Base-by-base conservation (phyloP, 2,888 invertebrate species). In the Netelia inedita region DNA sequence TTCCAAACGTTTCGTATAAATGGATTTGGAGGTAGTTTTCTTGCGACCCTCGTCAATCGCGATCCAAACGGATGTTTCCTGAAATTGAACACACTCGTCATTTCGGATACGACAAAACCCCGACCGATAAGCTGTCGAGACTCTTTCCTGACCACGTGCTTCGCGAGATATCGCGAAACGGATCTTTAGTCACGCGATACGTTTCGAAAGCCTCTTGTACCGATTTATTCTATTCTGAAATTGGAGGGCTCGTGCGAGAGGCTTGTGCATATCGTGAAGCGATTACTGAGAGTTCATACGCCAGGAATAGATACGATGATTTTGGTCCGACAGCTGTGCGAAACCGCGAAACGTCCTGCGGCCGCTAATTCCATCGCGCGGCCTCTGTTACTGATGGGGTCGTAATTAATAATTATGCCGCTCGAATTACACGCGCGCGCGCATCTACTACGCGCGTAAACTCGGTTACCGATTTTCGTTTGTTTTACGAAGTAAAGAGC, bases 21-120 rank as follows among this genome's bases (percentile, higher is more conserved):
- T 35, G 43, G 41, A 23, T 59, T 35, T 35, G 46, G 46, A 55
- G 14, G 14, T 46, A 10, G 46, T 14, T 46, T 14, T 46, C 2
- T 46, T 11, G 46, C 10, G 46, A 72, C 68, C 50, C 61, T 78
- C 59, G 69, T 69, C 61, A 69, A 11, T 19, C 68, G 50, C 78
- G 69, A 78, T 75, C 19, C 8, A n/a, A 65, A 65, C 63, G 9
- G 53, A 21, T 66, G 21, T 43, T 55, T 41, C 14, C 10, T 19
- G 59, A 59, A 19, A 59, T 28, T 11, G 11, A 66, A 66, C 63
- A 66, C 43, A 55, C 73, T 57, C 23, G 73, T 73, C 75, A 66
- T 35, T 14, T 53, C 66, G 16, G 43, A n/a, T 11, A 10, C 16
- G 66, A n/a, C 41, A 53, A 66, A 43, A 10, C 14, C 14, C 46